A percentile compares a stretch with the other conserved stretches of the same genome.
Conservation (phyloP, 1,140 invertebrate genomes). For the Ctenoplectra terminalis region DNA sequence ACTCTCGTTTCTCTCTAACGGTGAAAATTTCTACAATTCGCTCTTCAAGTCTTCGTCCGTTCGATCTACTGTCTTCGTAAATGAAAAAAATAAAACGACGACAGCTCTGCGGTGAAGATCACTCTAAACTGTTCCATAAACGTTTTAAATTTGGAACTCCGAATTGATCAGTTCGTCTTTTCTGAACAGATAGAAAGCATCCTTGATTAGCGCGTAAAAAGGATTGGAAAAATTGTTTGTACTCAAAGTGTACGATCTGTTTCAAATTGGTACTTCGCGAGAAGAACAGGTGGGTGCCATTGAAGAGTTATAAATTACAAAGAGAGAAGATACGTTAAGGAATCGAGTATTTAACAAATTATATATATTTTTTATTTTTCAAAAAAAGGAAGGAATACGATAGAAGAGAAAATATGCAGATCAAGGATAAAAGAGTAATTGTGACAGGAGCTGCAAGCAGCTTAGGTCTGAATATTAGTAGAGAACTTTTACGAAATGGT, state of each 20-base stretch:
- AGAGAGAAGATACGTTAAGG: too few species aligned
- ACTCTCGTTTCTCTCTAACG: neutral
- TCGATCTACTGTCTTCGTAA: neutral
- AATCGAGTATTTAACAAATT: too few species aligned
- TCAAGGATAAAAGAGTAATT: constrained; percentile 81
- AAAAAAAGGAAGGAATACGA: neutral
- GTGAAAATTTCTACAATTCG: too few species aligned
- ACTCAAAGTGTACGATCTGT: neutral
- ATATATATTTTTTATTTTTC: too few species aligned
- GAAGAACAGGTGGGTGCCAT: neutral
- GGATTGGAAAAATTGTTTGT: neutral
- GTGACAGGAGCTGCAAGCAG: constrained; percentile 81
- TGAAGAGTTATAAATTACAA: too few species aligned
- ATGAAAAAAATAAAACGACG: neutral
- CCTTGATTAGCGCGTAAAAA: too few species aligned
- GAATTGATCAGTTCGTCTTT: neutral
- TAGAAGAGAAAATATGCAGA: constrained; percentile 68
- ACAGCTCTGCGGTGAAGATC: neutral
- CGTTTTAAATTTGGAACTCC: neutral
- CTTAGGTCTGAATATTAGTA: constrained; percentile 81
- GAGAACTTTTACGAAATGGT: constrained; percentile 80
- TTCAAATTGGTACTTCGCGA: neutral
- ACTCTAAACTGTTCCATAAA: neutral
- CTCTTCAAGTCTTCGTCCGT: neutral
- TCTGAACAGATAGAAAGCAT: neutral